Base-by-base conservation (phyloP, 2,888 invertebrate genomes). In the Pharmacophagus antenor region DNA sequence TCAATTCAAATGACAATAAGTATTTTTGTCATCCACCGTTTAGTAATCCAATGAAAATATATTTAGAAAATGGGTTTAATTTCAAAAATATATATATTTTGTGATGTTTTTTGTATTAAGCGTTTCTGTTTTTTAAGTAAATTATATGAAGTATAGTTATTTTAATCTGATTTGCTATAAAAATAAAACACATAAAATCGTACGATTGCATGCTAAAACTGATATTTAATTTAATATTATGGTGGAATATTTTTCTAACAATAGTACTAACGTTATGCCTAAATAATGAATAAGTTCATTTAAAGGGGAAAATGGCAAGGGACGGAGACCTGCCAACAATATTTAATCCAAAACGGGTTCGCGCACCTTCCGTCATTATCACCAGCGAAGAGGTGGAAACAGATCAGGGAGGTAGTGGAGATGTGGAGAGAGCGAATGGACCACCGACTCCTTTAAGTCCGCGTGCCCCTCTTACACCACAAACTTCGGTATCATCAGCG, bases 291-390 rank as follows among this genome's bases (percentile, higher is more conserved):
- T 53, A 21, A 42, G 46, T 58, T 8, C 66, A 68, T 63, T 52
- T 63, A 65, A 63, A 42, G 25, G 10, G 61, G 58, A 70, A 79
- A 72, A 94, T 94, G 94, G 94, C 93, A 67, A 91, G 94, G 69
- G 94, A 94, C 92, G 94, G 94, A 72, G 95, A 95, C 82, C 93
- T 95, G 85, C 94, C 95, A 68, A 95, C 95, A 67, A 95, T 95
- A 76, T 95, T 95, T 85, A 95, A 95, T 85, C 95, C 95, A 48
- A 93, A 93, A 77, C 91, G 94, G 68, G 93, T 93, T 60, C 92
- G 94, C 64, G 92, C 94, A 62, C 94, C 94, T 66, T 93, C 94
- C 58, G 94, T 94, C 66, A 94, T 94, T 72, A 93, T 94, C 67
- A 94, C 94, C 50, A 93, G 93, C 68, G 92, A 92, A 67, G 94